Conservation (phyloP, 2,113 vertebrate species). For the Anoplopoma fimbria region DNA sequence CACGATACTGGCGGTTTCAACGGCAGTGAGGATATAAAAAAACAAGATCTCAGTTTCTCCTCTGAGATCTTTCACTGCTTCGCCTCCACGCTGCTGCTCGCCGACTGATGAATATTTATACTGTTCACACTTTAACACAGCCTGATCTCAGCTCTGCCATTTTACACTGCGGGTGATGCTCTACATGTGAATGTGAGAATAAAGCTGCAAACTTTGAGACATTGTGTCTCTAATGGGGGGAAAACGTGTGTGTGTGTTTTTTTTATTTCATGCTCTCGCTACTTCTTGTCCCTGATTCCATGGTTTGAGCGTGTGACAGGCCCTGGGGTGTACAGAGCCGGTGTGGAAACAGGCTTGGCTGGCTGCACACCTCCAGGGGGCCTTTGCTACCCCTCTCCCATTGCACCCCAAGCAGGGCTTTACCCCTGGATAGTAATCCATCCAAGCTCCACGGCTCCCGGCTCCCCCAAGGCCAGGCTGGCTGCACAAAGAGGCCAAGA, state of each 20-base stretch:
- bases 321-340: slow-evolving; percentile 43
- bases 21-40: slow-evolving; percentile 42
- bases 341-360: slow-evolving; percentile 76
- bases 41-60: slow-evolving; percentile 46
- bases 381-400: slow-evolving; percentile 48
- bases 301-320: slow-evolving; percentile 59
- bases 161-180: slow-evolving; percentile 49
- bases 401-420: slow-evolving; percentile 76
- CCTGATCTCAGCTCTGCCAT: slow-evolving; percentile 57
- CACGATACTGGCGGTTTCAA: slow-evolving; percentile 44
- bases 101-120: slow-evolving; percentile 79
- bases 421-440: slow-evolving; percentile 74
- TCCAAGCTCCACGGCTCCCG: slow-evolving; percentile 53
- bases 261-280: slow-evolving; percentile 27
- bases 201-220: slow-evolving; percentile 42
- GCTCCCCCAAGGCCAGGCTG: slow-evolving; percentile 51
- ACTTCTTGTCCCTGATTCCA: slow-evolving; percentile 67
- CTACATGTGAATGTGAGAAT: slow-evolving; percentile 44
- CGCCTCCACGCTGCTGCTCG: slow-evolving; percentile 48
- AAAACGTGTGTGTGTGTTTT: slow-evolving; percentile 25
- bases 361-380: slow-evolving; percentile 61
- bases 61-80: slow-evolving; percentile 56
- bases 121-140: slow-evolving; percentile 66
- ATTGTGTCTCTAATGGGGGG: slow-evolving; percentile 40
- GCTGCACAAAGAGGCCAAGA: slow-evolving; percentile 44